Conservation (phyloP, 2,113 vertebrate species). For the Eolophus roseicapilla region DNA sequence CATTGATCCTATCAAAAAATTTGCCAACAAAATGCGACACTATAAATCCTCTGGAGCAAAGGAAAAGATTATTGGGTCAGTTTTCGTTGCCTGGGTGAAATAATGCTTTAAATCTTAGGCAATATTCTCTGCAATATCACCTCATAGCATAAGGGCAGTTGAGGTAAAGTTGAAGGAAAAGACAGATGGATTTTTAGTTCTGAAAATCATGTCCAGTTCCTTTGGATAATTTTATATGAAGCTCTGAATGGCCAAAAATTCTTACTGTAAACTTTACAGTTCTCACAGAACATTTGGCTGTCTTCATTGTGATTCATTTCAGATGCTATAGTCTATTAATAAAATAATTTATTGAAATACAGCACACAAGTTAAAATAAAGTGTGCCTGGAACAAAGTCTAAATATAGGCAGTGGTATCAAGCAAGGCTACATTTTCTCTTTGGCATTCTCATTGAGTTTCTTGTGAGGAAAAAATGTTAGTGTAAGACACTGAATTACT, state of each 20-base stretch:
- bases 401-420: slow-evolving; percentile 13
- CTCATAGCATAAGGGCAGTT: background rate
- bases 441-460: background rate
- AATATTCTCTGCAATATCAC: background rate
- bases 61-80: background rate
- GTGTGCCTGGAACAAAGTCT: background rate
- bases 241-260: background rate
- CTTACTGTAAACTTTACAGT: background rate
- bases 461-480: background rate
- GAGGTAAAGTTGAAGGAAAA: background rate
- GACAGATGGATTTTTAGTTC: background rate
- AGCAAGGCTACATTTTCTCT: background rate
- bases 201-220: background rate
- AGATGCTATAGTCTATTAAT: slow-evolving; percentile 9
- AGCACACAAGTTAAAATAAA: background rate
- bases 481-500: background rate
- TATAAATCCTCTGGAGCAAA: background rate
- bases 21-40: background rate
- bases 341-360: slow-evolving; percentile 14
- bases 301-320: slow-evolving; percentile 17
- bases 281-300: background rate
- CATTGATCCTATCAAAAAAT: background rate
- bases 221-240: background rate
- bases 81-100: background rate
- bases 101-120: background rate